A percentile compares a stretch with the other conserved stretches of the same genome.
Evolutionary conservation across 2,797 vertebrate species (phyloP).

Genomic region (Siniperca undulata): DNA sequence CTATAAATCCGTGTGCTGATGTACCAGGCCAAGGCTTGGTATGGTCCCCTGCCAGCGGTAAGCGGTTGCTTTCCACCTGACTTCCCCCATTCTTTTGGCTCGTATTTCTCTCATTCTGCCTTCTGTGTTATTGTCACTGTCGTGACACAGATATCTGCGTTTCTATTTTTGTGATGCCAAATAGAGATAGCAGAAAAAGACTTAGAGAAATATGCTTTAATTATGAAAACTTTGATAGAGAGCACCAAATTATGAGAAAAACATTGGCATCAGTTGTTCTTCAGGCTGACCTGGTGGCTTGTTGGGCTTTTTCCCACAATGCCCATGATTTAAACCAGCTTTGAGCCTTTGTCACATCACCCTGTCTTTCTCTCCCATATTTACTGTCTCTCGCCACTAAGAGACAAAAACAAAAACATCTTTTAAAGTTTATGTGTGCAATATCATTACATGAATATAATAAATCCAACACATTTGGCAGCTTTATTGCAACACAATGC

Average conservation of each 20-base stretch:
- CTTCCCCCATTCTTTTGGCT: constrained; percentile 54
- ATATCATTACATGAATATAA: constrained; percentile 38
- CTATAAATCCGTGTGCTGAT: constrained; percentile 70
- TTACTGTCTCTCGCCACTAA: not conserved
- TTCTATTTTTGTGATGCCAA: constrained; percentile 34
- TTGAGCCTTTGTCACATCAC: not conserved
- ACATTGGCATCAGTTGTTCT: not conserved
- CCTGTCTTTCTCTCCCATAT: not conserved
- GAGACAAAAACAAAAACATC: constrained; percentile 42
- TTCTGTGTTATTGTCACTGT: constrained; percentile 44
- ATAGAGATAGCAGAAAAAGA: not conserved
- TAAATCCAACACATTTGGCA: constrained; percentile 65
- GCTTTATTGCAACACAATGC: constrained; percentile 60
- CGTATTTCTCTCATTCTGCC: constrained; percentile 46
- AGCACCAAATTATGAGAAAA: not conserved
- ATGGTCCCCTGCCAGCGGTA: constrained; percentile 53
- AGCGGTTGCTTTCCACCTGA: constrained; percentile 71
- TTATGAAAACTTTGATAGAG: not conserved
- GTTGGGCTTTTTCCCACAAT: not conserved
- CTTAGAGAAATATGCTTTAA: constrained; percentile 1
- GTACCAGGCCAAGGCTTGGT: constrained; percentile 55
- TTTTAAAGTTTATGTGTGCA: constrained; percentile 55
- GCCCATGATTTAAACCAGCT: not conserved
- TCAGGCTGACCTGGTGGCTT: not conserved
- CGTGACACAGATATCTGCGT: constrained; percentile 38